phyloP scores from a whole-genome alignment of 1,140 invertebrate species.

The Holcopasites calliopsidis region DNA sequence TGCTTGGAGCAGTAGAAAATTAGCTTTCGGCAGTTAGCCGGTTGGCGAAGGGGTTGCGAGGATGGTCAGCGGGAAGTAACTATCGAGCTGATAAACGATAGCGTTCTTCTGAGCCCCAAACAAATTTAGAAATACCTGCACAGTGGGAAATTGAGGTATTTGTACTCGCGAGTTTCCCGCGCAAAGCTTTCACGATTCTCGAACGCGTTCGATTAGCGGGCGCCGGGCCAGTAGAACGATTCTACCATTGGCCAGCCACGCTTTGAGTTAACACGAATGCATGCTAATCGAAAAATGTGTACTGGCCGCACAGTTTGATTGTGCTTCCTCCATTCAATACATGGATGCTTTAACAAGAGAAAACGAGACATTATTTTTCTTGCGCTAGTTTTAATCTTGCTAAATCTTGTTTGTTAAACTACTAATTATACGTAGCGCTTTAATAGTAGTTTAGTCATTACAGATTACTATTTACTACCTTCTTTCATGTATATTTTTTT shows the following conservation, averaged over 20 bases:
- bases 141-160: too few species aligned
- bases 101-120: too few species aligned
- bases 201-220: constrained; percentile 43
- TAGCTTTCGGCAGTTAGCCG: too few species aligned
- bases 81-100: background rate
- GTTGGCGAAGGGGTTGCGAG: too few species aligned
- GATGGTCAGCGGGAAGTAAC: background rate
- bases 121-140: too few species aligned
- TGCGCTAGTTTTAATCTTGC: too few species aligned
- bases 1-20: background rate
- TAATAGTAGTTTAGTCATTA: too few species aligned
- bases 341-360: constrained; percentile 6
- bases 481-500: too few species aligned
- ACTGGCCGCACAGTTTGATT: background rate
- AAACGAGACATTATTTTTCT: too few species aligned
- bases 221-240: constrained; percentile 62
- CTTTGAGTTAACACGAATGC: constrained; percentile 22
- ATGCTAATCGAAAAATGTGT: constrained; percentile 44
- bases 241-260: constrained; percentile 58
- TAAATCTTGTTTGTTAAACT: too few species aligned
- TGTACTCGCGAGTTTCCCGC: constrained; percentile 32
- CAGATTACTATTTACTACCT: too few species aligned
- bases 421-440: too few species aligned
- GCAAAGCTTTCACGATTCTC: constrained; percentile 1
- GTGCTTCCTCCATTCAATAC: background rate